Evolutionary conservation across 2,797 vertebrate genomes (phyloP), one percentile per base, ranked within the genome.

Genomic region (Muscicapa comitata): DNA sequence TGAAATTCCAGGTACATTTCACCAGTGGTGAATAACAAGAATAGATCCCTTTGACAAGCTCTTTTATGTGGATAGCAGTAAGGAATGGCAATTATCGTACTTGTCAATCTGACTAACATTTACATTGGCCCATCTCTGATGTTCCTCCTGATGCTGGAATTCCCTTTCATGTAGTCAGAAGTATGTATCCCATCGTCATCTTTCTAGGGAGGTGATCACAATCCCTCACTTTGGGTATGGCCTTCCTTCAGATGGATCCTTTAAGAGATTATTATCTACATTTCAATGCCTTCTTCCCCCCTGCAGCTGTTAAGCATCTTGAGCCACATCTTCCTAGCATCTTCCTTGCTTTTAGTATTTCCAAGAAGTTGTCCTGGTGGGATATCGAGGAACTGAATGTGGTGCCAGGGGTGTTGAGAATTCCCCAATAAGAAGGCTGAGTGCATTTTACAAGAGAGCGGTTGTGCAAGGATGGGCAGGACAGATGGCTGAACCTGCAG

Each of bases 401-500:
- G 45, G 35, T 90, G 81, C 48, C 88, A 63, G 72, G 48, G 86
- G 70, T 55, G 4, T 48, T 70, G 40, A 1, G 7, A 90, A 66
- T 59, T 91, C 92, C 87, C n/a, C 68, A 91, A 5, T 53, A 55
- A 89, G 95, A 88, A 2, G 17, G 70, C 24, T 0, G 1, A 29
- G 8, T 65, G 58, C 40, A 33, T 95, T 96, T 96, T 94, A 96
- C 54, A 92, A 79, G 71, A 79, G 78, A 67, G 57, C 4, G 2
- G 63, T 96, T 96, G 94, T 96, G 92, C 88, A 94, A 93, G 55
- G 94, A 94, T 6, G n/a, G 95, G 89, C 74, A 84, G 91, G 86
- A 86, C 84, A 95, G 96, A 96, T 65, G 92, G 88, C 70, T 50
- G 77, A 97, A 97, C 95, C 82, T 97, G 96, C 88, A 94, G 89